Base-by-base conservation (phyloP, 2,888 invertebrate species). In the Heteropelma amictum region DNA sequence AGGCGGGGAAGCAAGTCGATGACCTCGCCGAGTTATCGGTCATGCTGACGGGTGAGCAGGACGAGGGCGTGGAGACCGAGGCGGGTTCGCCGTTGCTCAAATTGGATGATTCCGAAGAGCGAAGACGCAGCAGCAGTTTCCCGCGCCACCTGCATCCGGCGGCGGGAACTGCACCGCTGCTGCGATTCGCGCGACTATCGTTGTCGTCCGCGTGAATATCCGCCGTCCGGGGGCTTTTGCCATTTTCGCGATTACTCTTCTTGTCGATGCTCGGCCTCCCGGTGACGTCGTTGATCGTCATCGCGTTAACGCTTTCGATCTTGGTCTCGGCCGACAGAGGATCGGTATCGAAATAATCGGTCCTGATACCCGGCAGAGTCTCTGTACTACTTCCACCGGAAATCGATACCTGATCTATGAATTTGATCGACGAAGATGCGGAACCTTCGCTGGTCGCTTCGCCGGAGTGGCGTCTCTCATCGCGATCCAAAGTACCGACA, bases 111-210 rank as follows among this genome's bases (percentile, higher is more conserved):
- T 91, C 80, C 89, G 86, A 77, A 87, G 92, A 79, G 88, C 90
- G 90, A 33, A 92, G 87, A 80, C 91, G 90, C 51, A 92, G 87
- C 12, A 91, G 90, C 2, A 91, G 90, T 49, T 91, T 91, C 35
- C 91, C 90, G 89, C 91, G 89, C 82, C 92, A 85, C 64, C 91
- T 89, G 78, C 91, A 90, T 33, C 90, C 91, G 72, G n/a, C n/a
- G n/a, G n/a, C n/a, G n/a, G n/a, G n/a, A 61, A 7, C 4, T 68
- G 70, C 12, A 63, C 68, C 60, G 67, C 67, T 45, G 42, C 54
- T 42, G 61, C 14, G 10, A 47, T 7, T 10, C 30, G 42, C 30
- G 6, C 42, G 42, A 5, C 65, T 30, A n/a, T 68, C 65, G 12
- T 72, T 72, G 23, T 76, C 76, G n/a, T 60, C 49, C 14, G 61